Percentiles rank a stretch among this genome's conserved stretches.
These are phyloP conservation scores for Caenorhabditis briggsae DNA, from an alignment of 1,140 invertebrate species.

Conservation along the genomic window DNA sequence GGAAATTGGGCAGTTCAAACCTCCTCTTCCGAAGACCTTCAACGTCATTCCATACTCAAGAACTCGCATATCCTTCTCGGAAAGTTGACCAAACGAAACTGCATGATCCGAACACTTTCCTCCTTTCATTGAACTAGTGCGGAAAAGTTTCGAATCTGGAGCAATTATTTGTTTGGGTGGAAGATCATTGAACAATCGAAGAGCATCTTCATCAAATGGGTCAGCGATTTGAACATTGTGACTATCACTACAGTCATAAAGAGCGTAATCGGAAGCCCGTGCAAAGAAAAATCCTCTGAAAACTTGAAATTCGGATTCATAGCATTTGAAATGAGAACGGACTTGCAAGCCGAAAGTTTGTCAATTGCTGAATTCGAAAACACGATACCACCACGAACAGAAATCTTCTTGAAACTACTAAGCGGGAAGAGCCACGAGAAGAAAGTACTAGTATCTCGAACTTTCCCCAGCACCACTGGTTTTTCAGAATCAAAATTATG, in stretches of 20 bases:
- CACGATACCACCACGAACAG: slow-evolving; percentile 9
- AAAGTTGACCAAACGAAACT: slow-evolving; percentile 20
- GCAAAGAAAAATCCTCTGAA: slow-evolving; percentile 44
- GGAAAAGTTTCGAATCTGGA: background rate
- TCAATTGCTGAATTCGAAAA: slow-evolving; percentile 36
- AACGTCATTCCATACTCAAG: slow-evolving; percentile 28
- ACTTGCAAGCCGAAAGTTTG: slow-evolving; percentile 37
- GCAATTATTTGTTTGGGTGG: slow-evolving; percentile 30
- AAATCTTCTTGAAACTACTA: slow-evolving; percentile 20
- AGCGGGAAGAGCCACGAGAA: slow-evolving; percentile 32
- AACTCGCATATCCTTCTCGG: slow-evolving; percentile 40
- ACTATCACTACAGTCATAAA: slow-evolving; percentile 20
- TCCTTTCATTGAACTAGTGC: background rate
- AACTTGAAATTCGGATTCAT: background rate
- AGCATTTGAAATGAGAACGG: background rate
- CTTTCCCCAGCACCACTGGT: slow-evolving; percentile 11
- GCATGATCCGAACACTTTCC: slow-evolving; percentile 43
- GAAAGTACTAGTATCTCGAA: slow-evolving; percentile 1
- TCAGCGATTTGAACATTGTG: slow-evolving; percentile 8
- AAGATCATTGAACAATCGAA: slow-evolving; percentile 32
- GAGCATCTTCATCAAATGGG: slow-evolving; percentile 44
- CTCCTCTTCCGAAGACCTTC: slow-evolving; percentile 47
- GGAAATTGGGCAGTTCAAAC: background rate
- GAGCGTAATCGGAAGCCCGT: slow-evolving; percentile 3
- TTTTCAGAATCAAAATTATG: background rate